Evolutionary conservation across 1,140 invertebrate genomes (phyloP), one percentile per base, ranked within the genome.

Genomic region (Oppia nitens): DNA sequence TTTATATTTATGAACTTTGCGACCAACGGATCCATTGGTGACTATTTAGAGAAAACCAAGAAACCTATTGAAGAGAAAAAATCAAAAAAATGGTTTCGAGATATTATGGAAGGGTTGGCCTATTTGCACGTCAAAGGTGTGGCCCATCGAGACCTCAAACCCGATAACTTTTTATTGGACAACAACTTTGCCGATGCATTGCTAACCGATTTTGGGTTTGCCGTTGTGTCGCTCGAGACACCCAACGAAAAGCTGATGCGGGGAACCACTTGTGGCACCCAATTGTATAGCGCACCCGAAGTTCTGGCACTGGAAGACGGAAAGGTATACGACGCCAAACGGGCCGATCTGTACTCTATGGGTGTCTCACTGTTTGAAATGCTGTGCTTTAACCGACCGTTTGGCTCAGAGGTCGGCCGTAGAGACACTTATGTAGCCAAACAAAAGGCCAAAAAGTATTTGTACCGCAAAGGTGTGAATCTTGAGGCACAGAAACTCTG

Each of bases 181-280:
- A 2, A 3, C 3, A 3, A 58, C 25, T 3, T 55, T 11, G 57
- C 53, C 12, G 12, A 11, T 20, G 14, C 29, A 23, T 49, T 47
- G 25, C 53, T 58, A 40, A n/a, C 11, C 20, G 57, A 58, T 47
- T 58, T 58, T 57, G 57, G 57, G 24, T 58, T 58, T 32, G 12
- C 57, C 1, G 2, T 47, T 1, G 12, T 14, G 2, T 27, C 24
- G 28, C n/a, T n/a, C n/a, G n/a, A n/a, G n/a, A n/a, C n/a, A n/a
- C n/a, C n/a, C n/a, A n/a, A n/a, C n/a, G n/a, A n/a, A n/a, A n/a
- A n/a, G n/a, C n/a, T n/a, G n/a, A n/a, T n/a, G n/a, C n/a, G n/a
- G n/a, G n/a, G n/a, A n/a, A 60, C 57, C 3, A 3, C 20, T 1
- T 51, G 47, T 25, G 57, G 57, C 21, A 52, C 57, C 4, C 17